Conservation (phyloP, 2,113 vertebrate species). For the Oxyruncus cristatus region DNA sequence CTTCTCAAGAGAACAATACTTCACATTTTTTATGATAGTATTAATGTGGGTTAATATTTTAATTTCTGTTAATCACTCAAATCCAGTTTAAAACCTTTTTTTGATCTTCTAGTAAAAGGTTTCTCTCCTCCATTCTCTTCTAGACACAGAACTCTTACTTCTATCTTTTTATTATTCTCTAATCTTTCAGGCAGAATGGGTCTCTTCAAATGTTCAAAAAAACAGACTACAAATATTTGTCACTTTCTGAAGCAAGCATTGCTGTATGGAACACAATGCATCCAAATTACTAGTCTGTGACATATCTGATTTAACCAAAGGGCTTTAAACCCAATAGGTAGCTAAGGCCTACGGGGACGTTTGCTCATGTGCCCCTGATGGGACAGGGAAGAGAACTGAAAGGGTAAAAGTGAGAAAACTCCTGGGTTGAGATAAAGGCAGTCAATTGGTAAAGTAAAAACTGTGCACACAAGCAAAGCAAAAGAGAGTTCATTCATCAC, state of each 20-base stretch:
- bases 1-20: background rate
- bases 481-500: background rate
- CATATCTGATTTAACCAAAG: background rate
- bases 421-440: background rate
- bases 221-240: background rate
- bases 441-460: background rate
- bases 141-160: background rate
- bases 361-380: rapidly evolving
- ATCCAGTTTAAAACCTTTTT: background rate
- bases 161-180: background rate
- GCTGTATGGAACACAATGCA: background rate
- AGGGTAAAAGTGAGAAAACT: background rate
- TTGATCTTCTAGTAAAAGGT: background rate
- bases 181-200: background rate
- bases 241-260: background rate
- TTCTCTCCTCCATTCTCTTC: background rate
- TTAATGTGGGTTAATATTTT: background rate
- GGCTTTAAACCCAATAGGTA: background rate
- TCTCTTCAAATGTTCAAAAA: background rate
- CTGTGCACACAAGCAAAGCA: background rate
- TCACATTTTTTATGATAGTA: background rate
- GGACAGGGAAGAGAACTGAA: background rate
- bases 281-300: background rate
- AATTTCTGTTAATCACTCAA: background rate
- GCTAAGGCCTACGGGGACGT: background rate